phyloP scores from a whole-genome alignment of 2,888 invertebrate genomes.

The Protodeltote pygarga region DNA sequence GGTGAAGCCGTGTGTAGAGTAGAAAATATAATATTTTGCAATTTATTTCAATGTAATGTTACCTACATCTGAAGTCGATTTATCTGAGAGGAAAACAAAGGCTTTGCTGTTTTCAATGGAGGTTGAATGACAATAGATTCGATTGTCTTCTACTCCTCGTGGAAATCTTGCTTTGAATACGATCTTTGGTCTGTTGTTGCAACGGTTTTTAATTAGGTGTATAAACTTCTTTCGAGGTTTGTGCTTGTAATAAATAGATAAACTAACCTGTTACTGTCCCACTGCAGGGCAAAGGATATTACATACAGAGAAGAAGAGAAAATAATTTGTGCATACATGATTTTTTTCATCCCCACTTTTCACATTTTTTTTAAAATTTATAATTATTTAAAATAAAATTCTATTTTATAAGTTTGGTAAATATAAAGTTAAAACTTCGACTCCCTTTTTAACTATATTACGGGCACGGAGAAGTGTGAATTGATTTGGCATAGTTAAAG shows the following conservation, averaged over 20 bases:
- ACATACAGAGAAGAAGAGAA: not conserved
- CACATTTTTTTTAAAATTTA: too few species aligned
- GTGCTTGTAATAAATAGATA: constrained; percentile 1
- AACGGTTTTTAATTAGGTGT: constrained; percentile 1
- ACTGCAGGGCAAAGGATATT: not conserved
- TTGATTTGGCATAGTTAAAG: too few species aligned
- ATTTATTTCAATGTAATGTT: constrained; percentile 22
- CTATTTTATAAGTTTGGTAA: too few species aligned
- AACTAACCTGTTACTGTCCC: not conserved
- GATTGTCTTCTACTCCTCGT: constrained; percentile 24
- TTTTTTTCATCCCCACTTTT: too few species aligned
- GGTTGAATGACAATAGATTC: constrained; percentile 22
- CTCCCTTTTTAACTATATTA: too few species aligned
- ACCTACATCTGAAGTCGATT: constrained; percentile 16
- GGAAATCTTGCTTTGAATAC: constrained; percentile 35
- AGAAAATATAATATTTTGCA: constrained; percentile 29
- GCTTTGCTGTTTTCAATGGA: constrained; percentile 27
- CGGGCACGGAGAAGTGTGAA: too few species aligned
- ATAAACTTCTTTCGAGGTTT: not conserved
- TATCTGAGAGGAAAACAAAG: constrained; percentile 24
- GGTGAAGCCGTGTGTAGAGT: too few species aligned
- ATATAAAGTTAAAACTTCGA: too few species aligned
- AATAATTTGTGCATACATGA: too few species aligned
- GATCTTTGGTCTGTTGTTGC: constrained; percentile 9
- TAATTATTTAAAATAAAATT: too few species aligned